phyloP scores from a whole-genome alignment of 2,797 vertebrate species.

The Cichlasoma orientale region DNA sequence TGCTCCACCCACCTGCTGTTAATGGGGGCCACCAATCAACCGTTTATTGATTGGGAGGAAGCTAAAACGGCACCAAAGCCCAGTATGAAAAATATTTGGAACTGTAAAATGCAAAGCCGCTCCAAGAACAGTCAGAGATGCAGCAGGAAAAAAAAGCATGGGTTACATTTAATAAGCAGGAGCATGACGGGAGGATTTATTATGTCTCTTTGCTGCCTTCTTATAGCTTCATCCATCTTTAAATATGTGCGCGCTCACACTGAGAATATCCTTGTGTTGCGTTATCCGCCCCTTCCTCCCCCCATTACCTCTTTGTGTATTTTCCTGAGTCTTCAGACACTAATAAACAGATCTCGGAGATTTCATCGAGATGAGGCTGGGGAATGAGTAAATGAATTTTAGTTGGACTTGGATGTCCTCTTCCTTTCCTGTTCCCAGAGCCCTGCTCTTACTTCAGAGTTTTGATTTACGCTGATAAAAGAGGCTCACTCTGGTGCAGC shows the following conservation, averaged over 20 bases:
- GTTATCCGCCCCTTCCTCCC: not conserved
- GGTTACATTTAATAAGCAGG: too few species aligned
- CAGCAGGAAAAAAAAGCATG: too few species aligned
- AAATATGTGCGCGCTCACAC: not conserved
- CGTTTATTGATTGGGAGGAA: not conserved
- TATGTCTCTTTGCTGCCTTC: not conserved
- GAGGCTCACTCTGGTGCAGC: not conserved
- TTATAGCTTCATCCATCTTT: not conserved
- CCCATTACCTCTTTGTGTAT: not conserved
- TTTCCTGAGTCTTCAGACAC: not conserved
- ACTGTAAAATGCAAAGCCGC: not conserved
- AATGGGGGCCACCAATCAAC: not conserved
- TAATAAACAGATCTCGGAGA: conserved; percentile 1
- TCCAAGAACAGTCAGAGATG: not conserved
- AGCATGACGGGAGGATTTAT: not conserved
- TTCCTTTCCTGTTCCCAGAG: not conserved
- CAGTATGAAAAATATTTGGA: not conserved
- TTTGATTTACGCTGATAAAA: not conserved
- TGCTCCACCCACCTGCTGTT: not conserved
- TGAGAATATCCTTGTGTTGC: not conserved
- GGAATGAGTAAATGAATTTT: not conserved
- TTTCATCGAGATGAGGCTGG: conserved; percentile 7
- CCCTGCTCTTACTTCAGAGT: not conserved
- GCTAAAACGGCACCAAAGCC: not conserved
- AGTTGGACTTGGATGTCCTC: not conserved